Base-by-base conservation (phyloP, 1,140 invertebrate genomes). In the Aphidius ervi region DNA sequence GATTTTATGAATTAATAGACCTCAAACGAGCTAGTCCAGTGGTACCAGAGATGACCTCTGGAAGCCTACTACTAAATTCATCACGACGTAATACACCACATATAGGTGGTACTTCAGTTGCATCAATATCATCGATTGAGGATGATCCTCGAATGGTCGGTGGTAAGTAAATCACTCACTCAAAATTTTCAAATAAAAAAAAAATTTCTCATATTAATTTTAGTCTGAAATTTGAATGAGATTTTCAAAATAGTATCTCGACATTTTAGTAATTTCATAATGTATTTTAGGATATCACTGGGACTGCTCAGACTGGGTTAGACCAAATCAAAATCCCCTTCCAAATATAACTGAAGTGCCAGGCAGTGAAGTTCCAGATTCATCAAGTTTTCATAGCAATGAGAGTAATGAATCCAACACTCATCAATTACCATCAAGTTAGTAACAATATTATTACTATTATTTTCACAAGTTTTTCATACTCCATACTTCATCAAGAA, bases 291-390 rank as follows among this genome's bases (percentile, higher is more conserved):
- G 89, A 75, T 97, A 97, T 82, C 93, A 95, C 82, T 97, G 94
- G 94, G 94, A 97, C 81, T 95, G 92, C 75, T 95, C 93, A 65
- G 94, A 97, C 83, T 96, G 93, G 93, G 89, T 92, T 65, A 85
- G 89, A 59, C 86, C 86, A 68, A 88, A 86, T 75, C 88, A 92
- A 79, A 87, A 88, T 74, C 89, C 91, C 62, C 81, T 95, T 67
- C 91, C 93, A 55, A 94, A 95, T 77, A 95, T 95, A 75, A 93
- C 93, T 59, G 92, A 94, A 81, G 90, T 95, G 65, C 91, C 93
- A 62, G 91, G 91, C 69, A 91, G 89, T 69, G 93, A 95, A 83
- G 88, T 94, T 58, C 89, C 89, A 42, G 93, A 96, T 79, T 94
- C 92, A 37, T 93, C 91, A 50, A 91, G 89, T 76, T 87, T 91